Percentiles rank a stretch among this genome's conserved stretches.
Evolutionary conservation across 2,797 vertebrate species (phyloP).

Genomic region (Columba guinea): DNA sequence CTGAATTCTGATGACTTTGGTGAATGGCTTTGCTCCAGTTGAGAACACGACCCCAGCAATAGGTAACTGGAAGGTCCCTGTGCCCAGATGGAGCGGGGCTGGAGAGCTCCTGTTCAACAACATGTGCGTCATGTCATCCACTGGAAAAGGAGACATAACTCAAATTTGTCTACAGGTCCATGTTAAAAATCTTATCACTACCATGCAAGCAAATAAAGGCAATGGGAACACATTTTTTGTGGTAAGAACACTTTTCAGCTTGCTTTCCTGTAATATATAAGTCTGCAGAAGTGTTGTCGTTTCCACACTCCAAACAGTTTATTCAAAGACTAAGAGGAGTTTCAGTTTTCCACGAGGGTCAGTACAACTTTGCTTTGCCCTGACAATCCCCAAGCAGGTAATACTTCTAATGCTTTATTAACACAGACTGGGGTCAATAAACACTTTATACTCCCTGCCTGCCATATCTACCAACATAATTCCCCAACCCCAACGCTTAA

Average conservation of each 20-base stretch:
- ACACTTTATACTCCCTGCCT: slow-evolving; percentile 58
- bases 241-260: neutral
- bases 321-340: neutral
- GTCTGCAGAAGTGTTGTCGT: neutral
- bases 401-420: slow-evolving; percentile 55
- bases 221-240: neutral
- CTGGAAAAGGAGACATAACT: neutral
- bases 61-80: neutral
- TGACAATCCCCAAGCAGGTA: slow-evolving; percentile 51
- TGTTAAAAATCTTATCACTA: neutral
- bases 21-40: neutral
- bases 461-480: neutral
- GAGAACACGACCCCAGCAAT: neutral
- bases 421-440: slow-evolving; percentile 63
- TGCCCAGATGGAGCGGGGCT: neutral
- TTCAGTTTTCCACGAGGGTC: slow-evolving; percentile 14
- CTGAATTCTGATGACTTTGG: neutral
- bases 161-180: neutral
- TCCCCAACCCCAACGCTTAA: slow-evolving; percentile 38
- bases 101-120: neutral
- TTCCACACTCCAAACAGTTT: slow-evolving; percentile 25
- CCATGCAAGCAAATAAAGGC: neutral
- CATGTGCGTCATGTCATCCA: fast-evolving
- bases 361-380: neutral
- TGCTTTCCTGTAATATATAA: neutral